Percentiles rank a stretch among this genome's conserved stretches.
These are phyloP conservation scores for Aelia acuminata DNA, from an alignment of 2,888 invertebrate genomes.

Conservation along the genomic window DNA sequence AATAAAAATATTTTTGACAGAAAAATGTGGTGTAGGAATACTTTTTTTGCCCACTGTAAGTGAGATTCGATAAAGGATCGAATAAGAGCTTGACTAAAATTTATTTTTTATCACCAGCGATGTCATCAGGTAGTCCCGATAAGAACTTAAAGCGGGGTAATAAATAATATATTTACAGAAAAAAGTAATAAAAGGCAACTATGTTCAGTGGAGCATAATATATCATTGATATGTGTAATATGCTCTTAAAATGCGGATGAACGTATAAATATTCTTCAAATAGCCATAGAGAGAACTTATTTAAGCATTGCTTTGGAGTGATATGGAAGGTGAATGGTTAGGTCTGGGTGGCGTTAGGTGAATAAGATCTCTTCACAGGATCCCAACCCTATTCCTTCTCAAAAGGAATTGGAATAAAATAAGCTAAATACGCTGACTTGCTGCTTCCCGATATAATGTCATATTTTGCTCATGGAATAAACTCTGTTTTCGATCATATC, in stretches of 20 bases:
- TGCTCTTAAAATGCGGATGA: background rate
- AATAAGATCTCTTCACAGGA: background rate
- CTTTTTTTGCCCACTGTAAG: too few relatives aligned
- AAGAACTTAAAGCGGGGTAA: too few relatives aligned
- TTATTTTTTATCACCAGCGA: too few relatives aligned
- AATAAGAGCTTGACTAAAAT: too few relatives aligned
- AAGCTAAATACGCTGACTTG: slow-evolving; percentile 10
- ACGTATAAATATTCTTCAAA: background rate
- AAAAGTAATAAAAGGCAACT: too few relatives aligned
- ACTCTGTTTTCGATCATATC: background rate
- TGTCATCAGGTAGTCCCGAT: too few relatives aligned
- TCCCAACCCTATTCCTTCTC: background rate
- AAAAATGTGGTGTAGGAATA: too few relatives aligned
- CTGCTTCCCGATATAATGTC: background rate
- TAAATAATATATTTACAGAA: too few relatives aligned
- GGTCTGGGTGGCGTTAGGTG: background rate
- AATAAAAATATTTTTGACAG: too few relatives aligned
- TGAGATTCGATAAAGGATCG: too few relatives aligned
- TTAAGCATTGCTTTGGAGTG: background rate
- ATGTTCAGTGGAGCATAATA: too few relatives aligned
- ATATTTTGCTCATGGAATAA: background rate
- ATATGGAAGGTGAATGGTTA: background rate
- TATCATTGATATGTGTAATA: too few relatives aligned
- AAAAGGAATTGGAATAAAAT: slow-evolving; percentile 18
- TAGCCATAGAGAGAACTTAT: background rate